phyloP scores from a whole-genome alignment of 2,113 vertebrate genomes.

The rat (Rattus norvegicus) region DNA sequence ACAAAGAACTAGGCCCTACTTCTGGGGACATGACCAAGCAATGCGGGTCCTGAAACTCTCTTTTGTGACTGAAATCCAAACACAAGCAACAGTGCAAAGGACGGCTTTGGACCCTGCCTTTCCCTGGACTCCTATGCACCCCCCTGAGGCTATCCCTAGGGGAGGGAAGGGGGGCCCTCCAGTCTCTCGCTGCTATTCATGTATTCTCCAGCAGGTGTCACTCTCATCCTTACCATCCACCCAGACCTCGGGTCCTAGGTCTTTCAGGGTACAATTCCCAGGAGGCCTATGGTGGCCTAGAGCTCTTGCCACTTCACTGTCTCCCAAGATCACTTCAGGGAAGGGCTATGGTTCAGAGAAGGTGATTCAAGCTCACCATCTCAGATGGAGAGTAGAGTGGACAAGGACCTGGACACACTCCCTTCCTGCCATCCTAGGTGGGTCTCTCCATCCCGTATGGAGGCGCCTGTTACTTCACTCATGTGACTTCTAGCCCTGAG shows the following conservation, averaged over 20 bases:
- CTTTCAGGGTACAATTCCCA: background rate
- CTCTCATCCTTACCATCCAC: slow-evolving; percentile 71
- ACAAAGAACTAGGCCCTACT: background rate
- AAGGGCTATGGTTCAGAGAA: background rate
- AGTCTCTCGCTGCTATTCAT: slow-evolving; percentile 10
- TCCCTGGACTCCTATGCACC: background rate
- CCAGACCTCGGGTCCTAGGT: background rate
- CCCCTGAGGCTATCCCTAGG: background rate
- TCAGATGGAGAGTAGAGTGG: background rate
- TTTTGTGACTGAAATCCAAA: background rate
- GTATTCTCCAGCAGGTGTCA: slow-evolving; percentile 73
- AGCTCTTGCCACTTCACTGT: background rate
- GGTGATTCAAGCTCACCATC: background rate
- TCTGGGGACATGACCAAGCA: background rate
- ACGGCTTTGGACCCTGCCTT: background rate
- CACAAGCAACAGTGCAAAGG: background rate
- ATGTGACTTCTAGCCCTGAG: background rate
- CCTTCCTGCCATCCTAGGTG: background rate
- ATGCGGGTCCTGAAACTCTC: background rate
- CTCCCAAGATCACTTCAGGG: background rate
- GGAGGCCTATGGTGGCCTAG: background rate
- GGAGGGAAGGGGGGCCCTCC: background rate
- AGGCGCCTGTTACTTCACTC: background rate
- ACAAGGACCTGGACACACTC: background rate
- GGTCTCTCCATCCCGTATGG: background rate